Base-by-base conservation (phyloP, 2,888 invertebrate genomes). In the Archips crataeganus region DNA sequence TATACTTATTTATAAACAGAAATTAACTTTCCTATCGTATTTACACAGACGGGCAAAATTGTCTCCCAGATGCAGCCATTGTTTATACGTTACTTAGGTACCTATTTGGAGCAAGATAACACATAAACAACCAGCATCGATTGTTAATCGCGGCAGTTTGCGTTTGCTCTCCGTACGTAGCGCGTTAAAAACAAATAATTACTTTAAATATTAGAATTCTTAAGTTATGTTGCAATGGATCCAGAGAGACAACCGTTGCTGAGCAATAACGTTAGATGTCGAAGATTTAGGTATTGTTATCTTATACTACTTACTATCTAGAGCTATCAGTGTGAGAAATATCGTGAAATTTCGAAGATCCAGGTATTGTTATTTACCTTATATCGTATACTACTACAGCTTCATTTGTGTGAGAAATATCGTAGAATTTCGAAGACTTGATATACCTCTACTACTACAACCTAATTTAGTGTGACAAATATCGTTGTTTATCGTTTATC, bases 181-280 rank as follows among this genome's bases (percentile, higher is more conserved):
- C 15, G 39, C 39, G 61, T 32, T 62, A 62, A 32, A 42, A 0
- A 23, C 23, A 11, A 42, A 23, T 11, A 32, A 45, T 63, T 63
- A 45, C 13, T 34, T 11, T 34, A 9, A 34, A 34, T 13, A 34
- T 13, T 13, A 13, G 8, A 60, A 34, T 49, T 34, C n/a, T 62
- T 10, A 47, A 34, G n/a, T 49, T 23, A 49, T 64, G 64, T 34
- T 2, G 64, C 34, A 9, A 64, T 64, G 64, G 64, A 64, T 34
- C 49, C 64, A 3, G 64, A 64, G 34, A 47, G 47, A 4, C 64
- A 64, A 32, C 64, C 64, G n/a, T 47, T 64, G 64, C 32, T 64
- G 32, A 10, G 45, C 8, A 49, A 64, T n/a, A 6, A 9, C 3
- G 63, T 1, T 47, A 32, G 49, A n/a, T 64, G 64, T 2, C 32